Percentiles rank a stretch among this genome's conserved stretches.
These are phyloP conservation scores for Lepilemur septentrionalis DNA, from an alignment of 2,797 vertebrate species.

Conservation along the genomic window DNA sequence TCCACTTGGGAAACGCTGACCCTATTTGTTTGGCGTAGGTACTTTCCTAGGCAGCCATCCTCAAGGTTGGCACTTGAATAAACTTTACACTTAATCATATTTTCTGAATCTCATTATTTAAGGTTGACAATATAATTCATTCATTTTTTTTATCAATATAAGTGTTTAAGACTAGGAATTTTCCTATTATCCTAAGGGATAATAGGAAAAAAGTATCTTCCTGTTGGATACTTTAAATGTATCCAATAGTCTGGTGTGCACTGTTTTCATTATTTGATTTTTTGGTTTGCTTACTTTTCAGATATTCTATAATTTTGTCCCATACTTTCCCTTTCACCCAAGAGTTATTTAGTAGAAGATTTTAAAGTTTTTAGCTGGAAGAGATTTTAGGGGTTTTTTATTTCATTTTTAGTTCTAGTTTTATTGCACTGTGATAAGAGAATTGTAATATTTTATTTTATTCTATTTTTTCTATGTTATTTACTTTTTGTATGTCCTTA, in stretches of 20 bases:
- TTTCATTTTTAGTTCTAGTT: slow-evolving; percentile 3
- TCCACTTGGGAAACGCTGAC: background rate
- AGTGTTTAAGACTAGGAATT: background rate
- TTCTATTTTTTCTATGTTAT: background rate
- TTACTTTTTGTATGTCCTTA: slow-evolving; percentile 17
- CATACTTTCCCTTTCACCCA: background rate
- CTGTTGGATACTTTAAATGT: background rate
- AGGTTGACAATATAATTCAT: background rate
- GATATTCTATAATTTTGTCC: background rate
- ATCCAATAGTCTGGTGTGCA: background rate
- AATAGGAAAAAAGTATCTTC: too few relatives aligned
- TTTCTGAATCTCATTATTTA: background rate
- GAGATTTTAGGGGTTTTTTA: background rate
- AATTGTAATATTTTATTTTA: background rate
- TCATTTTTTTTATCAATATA: background rate
- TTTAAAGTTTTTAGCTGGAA: slow-evolving; percentile 7
- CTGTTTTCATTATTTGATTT: background rate
- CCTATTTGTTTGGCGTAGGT: background rate
- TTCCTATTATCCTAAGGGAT: background rate
- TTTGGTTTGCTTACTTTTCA: background rate
- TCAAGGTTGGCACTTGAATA: background rate
- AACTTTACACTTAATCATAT: background rate
- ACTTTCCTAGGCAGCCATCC: background rate
- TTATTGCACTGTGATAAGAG: background rate
- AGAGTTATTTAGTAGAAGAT: slow-evolving; percentile 1